Base-by-base conservation (phyloP, 2,888 invertebrate genomes). In the Cyaniris semiargus region DNA sequence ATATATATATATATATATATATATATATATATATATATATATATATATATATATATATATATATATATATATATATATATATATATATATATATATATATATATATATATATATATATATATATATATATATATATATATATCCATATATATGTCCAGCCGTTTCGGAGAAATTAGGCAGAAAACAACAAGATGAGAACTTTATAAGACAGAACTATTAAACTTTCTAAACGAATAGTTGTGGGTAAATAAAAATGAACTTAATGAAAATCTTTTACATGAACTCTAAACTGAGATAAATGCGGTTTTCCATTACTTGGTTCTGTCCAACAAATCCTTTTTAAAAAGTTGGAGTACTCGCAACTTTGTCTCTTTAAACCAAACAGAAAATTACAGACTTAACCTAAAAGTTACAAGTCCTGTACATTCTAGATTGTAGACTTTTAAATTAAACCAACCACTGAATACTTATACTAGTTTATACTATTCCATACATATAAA, bases 251-350 rank as follows among this genome's bases (percentile, higher is more conserved):
- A 48, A 53, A 48, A 74, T 53, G 27, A 74, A 53, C 21, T 27
- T 27, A 48, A 74, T 74, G 74, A 74, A 48, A 44, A 44, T 48
- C 72, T 48, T 48, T 31, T 48, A 74, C 53, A 23, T 48, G 48
- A 74, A 74, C 38, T 74, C 27, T 53, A 18, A 74, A 74, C 74
- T 74, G 44, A 74, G 74, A 74, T 53, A 74, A 74, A 74, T 74
- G 74, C 27, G 74, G 74, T 74, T 53, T 74, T 74, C 74, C 53
- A 74, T 74, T 74, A 74, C 74, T 74, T 74, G 48, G 23, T 74
- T 53, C 53, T 27, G 74, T 74, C 74, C 27, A 53, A 53, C 74
- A 74, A 74, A 74, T 74, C 74, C 53, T 48, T 74, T 74, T 74
- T 53, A 74, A 53, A 72, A 74, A 74, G 74, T 74, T 74, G 48